Conservation (phyloP, 2,888 invertebrate genomes). For the Micoletzkya japonica region DNA sequence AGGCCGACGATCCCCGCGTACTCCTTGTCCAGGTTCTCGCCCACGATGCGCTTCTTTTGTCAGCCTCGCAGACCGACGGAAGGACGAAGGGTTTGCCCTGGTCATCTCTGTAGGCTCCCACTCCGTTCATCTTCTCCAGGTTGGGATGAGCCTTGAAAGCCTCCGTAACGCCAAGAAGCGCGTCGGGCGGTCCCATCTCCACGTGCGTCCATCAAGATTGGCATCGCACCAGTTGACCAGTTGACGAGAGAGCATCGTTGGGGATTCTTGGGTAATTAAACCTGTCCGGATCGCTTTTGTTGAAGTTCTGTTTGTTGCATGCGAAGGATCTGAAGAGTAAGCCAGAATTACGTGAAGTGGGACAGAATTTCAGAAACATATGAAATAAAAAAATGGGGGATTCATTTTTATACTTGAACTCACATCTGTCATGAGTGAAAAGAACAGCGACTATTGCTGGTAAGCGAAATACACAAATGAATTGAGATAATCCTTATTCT, state of each 20-base stretch:
- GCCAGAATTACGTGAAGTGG: no score
- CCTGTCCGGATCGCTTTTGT: no score
- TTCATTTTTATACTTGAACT: no score
- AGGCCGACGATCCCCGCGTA: constrained; percentile 87
- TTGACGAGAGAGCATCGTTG: constrained; percentile 30
- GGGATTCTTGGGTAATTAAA: no score
- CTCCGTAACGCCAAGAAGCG: constrained; percentile 92
- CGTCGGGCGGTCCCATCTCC: constrained; percentile 62
- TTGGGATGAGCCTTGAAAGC: constrained; percentile 82
- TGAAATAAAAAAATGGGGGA: no score
- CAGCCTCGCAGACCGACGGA: constrained; percentile 88
- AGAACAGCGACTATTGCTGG: no score
- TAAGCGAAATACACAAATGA: no score
- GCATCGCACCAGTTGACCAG: constrained; percentile 41
- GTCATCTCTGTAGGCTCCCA: constrained; percentile 90
- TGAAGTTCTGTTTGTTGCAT: no score
- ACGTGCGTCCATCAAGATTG: constrained; percentile 59
- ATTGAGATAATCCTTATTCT: no score
- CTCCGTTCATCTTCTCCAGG: constrained; percentile 86
- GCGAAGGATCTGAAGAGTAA: no score
- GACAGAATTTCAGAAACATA: no score
- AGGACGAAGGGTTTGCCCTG: constrained; percentile 94
- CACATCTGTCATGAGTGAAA: no score
- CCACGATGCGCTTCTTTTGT: constrained; percentile 78
- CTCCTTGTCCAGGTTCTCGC: constrained; percentile 83